A percentile compares a stretch with the other conserved stretches of the same genome.
Conservation (phyloP, 2,797 vertebrate genomes). For the Poecilia velifera region DNA sequence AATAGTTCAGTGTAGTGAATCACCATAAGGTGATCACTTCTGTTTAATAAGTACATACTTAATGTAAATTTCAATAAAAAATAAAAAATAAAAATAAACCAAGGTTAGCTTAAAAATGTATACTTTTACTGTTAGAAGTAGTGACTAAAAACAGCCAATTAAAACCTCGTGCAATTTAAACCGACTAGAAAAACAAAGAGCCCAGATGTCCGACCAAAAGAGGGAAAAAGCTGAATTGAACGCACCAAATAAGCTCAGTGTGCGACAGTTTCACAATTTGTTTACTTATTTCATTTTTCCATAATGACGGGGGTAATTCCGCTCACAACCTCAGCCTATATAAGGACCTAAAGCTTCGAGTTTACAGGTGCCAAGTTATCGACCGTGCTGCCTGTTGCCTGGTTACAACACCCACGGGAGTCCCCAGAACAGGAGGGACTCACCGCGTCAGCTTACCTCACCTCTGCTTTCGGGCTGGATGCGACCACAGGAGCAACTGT, state of each 20-base stretch:
- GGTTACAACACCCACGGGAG: constrained; percentile 70
- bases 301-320: constrained; percentile 58
- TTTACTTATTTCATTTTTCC: not conserved
- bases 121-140: not conserved
- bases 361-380: constrained; percentile 24
- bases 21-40: not conserved
- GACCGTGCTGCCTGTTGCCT: constrained; percentile 24
- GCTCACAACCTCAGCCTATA: constrained; percentile 18
- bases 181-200: not conserved
- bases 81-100: not conserved
- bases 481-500: not conserved
- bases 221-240: constrained; percentile 10
- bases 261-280: not conserved
- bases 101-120: not conserved
- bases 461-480: constrained; percentile 12
- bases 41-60: not conserved
- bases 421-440: constrained; percentile 66
- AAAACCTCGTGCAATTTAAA: not conserved
- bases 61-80: not conserved
- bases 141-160: too few species aligned
- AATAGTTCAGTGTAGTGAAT: too few species aligned
- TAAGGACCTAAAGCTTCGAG: constrained; percentile 13
- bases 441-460: constrained; percentile 35
- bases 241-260: not conserved
- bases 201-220: constrained; percentile 7